Evolutionary conservation across 2,797 vertebrate species (phyloP).

Genomic region (Arvicola amphibius): DNA sequence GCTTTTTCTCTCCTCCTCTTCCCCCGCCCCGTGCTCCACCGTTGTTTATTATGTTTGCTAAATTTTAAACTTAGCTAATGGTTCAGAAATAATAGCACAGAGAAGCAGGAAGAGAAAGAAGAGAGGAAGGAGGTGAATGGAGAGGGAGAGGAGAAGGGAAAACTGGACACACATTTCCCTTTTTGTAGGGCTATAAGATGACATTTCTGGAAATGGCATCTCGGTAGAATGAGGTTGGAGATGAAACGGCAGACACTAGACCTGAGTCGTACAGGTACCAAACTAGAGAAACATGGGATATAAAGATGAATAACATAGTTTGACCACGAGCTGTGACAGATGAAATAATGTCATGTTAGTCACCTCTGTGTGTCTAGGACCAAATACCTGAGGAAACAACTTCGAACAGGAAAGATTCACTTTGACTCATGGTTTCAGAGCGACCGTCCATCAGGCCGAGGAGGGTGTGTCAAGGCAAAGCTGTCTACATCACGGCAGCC

Average conservation of each 20-base stretch:
- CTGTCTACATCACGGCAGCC: too few relatives aligned
- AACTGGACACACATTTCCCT: neutral
- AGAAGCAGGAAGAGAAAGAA: neutral
- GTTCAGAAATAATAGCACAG: neutral
- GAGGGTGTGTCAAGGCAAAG: neutral
- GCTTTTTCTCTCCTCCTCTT: neutral
- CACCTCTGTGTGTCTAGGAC: neutral
- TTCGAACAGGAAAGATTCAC: neutral
- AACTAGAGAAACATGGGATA: neutral
- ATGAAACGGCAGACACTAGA: neutral
- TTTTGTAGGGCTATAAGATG: neutral
- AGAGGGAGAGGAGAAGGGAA: neutral
- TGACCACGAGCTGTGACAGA: neutral
- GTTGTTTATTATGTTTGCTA: neutral
- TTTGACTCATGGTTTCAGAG: neutral
- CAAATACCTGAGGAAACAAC: neutral
- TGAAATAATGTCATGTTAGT: neutral
- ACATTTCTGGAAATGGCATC: neutral
- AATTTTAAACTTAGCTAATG: constrained; percentile 14
- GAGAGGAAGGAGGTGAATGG: too few relatives aligned
- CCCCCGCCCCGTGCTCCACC: too few relatives aligned
- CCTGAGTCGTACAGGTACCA: neutral
- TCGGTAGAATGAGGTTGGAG: neutral
- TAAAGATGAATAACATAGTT: neutral
- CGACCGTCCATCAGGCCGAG: neutral